Percentiles rank a stretch among this genome's conserved stretches.
These are phyloP conservation scores for Amphimallon solstitiale DNA, from an alignment of 2,888 invertebrate genomes.

Conservation along the genomic window DNA sequence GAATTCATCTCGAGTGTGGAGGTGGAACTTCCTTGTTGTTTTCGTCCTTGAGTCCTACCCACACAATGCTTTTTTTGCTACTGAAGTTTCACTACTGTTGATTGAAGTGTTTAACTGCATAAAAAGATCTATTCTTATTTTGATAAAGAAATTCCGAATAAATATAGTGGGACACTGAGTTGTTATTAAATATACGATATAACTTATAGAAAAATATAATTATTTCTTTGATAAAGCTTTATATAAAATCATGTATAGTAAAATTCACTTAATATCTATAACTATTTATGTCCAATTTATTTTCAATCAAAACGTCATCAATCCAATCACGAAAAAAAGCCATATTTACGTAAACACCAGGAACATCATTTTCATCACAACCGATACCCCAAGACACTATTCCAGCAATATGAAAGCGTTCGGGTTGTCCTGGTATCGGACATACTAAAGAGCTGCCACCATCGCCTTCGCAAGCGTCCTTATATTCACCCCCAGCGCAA, in stretches of 20 bases:
- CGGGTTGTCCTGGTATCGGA: constrained; percentile 66
- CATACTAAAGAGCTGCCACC: constrained; percentile 83
- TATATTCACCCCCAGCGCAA: constrained; percentile 81
- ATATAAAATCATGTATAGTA: not conserved
- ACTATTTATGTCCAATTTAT: constrained; percentile 27
- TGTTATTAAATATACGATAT: no score
- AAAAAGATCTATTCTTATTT: no score
- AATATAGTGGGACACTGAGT: no score
- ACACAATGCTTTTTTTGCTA: no score
- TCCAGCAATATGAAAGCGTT: constrained; percentile 69
- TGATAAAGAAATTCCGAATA: no score
- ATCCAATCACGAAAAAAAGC: constrained; percentile 76
- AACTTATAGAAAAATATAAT: no score
- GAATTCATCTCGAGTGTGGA: no score
- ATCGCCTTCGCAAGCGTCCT: constrained; percentile 83
- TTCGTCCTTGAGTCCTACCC: no score
- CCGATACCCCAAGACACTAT: constrained; percentile 88
- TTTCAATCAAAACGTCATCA: constrained; percentile 49
- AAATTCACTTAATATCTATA: constrained; percentile 29
- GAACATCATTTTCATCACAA: constrained; percentile 74
- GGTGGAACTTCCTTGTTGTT: no score
- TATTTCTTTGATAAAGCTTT: no score
- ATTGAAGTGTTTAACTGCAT: no score
- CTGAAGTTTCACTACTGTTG: no score
- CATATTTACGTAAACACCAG: constrained; percentile 81